These are phyloP conservation scores for Tor tambroides DNA, from an alignment of 2,113 vertebrate species.

Conservation along the genomic window DNA sequence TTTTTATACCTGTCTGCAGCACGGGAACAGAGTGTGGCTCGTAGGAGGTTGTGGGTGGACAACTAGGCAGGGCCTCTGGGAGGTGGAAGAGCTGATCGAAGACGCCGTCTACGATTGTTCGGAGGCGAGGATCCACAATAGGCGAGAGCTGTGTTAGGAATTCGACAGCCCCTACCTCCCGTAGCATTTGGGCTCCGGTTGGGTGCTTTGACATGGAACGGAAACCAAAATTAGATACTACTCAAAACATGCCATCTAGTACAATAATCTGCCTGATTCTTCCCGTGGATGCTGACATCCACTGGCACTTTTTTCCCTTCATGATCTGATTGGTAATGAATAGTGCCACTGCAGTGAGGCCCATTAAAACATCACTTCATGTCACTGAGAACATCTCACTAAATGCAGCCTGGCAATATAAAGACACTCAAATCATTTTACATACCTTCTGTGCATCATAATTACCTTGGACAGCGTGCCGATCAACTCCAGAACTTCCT, in stretches of 20 bases:
- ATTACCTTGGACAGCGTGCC: constrained; percentile 83
- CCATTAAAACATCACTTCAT: constrained; percentile 27
- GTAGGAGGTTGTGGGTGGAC: constrained; percentile 63
- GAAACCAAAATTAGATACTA: constrained; percentile 41
- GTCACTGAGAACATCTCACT: constrained; percentile 1
- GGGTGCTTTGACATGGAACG: constrained; percentile 79
- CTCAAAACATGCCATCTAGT: not conserved
- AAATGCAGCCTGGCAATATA: not conserved
- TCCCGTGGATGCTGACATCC: not conserved
- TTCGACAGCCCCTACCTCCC: constrained; percentile 89
- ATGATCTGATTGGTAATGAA: not conserved
- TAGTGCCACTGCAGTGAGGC: not conserved
- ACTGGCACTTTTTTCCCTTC: not conserved
- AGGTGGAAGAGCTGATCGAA: constrained; percentile 90
- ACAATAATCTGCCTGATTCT: not conserved
- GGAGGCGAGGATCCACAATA: constrained; percentile 83
- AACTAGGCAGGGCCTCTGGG: constrained; percentile 69
- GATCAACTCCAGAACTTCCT: constrained; percentile 83
- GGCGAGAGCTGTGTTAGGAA: constrained; percentile 90
- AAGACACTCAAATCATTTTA: not conserved
- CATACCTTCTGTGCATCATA: not conserved
- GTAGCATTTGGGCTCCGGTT: constrained; percentile 83
- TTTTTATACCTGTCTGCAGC: constrained; percentile 70
- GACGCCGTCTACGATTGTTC: constrained; percentile 84
- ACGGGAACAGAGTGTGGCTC: constrained; percentile 58